Percentiles rank a stretch among this genome's conserved stretches.
Conservation (phyloP, 2,888 invertebrate genomes). For the Drosophila lacicola region DNA sequence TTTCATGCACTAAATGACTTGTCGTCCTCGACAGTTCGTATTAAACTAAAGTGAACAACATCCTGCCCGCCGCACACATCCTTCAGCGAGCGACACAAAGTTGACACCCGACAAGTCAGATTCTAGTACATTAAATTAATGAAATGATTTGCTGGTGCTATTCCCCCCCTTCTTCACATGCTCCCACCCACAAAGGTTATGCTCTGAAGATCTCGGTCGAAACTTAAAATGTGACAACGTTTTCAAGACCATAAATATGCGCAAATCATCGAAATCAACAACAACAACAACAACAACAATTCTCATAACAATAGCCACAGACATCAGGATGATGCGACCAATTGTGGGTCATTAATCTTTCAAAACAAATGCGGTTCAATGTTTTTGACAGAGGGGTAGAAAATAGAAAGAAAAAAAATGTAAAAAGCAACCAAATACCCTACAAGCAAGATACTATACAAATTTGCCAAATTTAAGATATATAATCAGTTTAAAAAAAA, state of each 20-base stretch:
- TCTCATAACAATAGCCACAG: conserved; percentile 26
- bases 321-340: conserved; percentile 53
- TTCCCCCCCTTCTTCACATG: not conserved
- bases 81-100: conserved; percentile 58
- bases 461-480: not conserved
- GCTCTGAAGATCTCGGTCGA: conserved; percentile 36
- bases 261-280: conserved; percentile 51
- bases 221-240: conserved; percentile 62
- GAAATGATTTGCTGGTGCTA: conserved; percentile 62
- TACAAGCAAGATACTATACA: not conserved
- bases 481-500: no score
- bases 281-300: conserved; percentile 20
- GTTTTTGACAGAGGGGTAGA: conserved; percentile 72
- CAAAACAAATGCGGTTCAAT: conserved; percentile 76
- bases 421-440: conserved; percentile 25
- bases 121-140: conserved; percentile 78
- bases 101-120: conserved; percentile 80
- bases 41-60: conserved; percentile 73
- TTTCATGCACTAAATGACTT: conserved; percentile 71
- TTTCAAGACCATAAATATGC: conserved; percentile 65
- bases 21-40: conserved; percentile 35
- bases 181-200: conserved; percentile 26
- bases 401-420: conserved; percentile 6
- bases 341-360: conserved; percentile 79
- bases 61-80: conserved; percentile 18